These are phyloP conservation scores for Dolichotis patagonum DNA, from an alignment of 2,113 vertebrate species.

Conservation along the genomic window DNA sequence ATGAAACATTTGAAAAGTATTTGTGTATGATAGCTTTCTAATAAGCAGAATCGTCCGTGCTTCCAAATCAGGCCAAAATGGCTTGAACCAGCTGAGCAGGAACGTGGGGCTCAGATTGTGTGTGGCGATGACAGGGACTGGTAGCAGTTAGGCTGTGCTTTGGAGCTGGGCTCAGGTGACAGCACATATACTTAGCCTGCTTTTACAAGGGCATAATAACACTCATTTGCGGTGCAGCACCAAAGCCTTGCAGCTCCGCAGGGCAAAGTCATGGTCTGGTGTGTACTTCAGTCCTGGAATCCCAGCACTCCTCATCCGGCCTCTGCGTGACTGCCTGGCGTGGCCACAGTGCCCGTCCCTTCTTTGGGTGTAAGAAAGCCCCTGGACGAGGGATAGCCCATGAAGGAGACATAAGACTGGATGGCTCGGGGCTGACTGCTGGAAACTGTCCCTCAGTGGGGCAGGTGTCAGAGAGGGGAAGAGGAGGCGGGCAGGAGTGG, in stretches of 20 bases:
- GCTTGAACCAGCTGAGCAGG: neutral
- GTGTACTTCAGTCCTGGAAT: neutral
- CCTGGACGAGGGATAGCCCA: neutral
- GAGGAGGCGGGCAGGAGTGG: neutral
- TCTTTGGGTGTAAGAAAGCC: neutral
- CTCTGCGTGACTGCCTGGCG: neutral
- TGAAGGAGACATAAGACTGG: neutral
- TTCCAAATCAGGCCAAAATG: neutral
- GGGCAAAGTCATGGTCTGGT: neutral
- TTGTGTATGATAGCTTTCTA: neutral
- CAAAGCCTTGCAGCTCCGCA: neutral
- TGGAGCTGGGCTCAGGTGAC: neutral
- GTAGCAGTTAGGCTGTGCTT: neutral
- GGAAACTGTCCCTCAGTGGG: neutral
- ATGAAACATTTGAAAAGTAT: neutral
- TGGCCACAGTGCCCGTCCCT: neutral
- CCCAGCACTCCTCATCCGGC: neutral
- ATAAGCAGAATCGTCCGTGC: neutral
- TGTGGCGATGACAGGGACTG: neutral
- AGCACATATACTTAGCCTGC: constrained; percentile 46
- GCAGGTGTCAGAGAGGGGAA: neutral
- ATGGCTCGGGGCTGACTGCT: neutral
- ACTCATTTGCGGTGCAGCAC: constrained; percentile 37
- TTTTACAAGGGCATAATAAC: constrained; percentile 65
- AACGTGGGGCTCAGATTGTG: neutral